Conservation (phyloP, 1,140 invertebrate genomes). For the Lutraria rhynchaena region DNA sequence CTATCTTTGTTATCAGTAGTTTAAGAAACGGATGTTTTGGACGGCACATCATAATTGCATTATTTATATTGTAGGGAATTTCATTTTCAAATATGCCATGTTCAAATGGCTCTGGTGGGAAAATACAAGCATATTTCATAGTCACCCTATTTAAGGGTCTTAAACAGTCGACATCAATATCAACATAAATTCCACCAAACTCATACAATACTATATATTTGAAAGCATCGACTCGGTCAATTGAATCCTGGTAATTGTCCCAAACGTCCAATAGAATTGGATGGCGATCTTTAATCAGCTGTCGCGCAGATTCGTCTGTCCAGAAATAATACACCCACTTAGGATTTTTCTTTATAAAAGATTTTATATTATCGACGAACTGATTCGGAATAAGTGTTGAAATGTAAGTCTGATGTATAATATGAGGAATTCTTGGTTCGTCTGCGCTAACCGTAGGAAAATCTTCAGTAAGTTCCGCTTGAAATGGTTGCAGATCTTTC, state of each 20-base stretch:
- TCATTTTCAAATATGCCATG: slow-evolving; percentile 67
- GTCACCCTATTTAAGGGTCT: slow-evolving; percentile 66
- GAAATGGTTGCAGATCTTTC: no score
- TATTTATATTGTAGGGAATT: slow-evolving; percentile 67
- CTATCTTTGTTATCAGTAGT: slow-evolving; percentile 65
- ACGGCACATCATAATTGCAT: no score
- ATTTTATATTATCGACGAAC: slow-evolving; percentile 66
- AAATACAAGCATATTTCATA: no score
- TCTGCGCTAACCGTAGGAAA: slow-evolving; percentile 49
- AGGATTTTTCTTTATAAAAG: slow-evolving; percentile 69
- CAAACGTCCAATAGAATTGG: slow-evolving; percentile 66
- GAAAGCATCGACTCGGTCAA: slow-evolving; percentile 70
- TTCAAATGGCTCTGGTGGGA: slow-evolving; percentile 74
- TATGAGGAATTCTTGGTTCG: no score
- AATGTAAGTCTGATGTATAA: slow-evolving; percentile 77
- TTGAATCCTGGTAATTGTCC: slow-evolving; percentile 65
- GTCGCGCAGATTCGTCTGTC: slow-evolving; percentile 71
- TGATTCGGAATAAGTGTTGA: slow-evolving; percentile 60
- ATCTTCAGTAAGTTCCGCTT: slow-evolving; percentile 14
- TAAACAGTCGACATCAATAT: slow-evolving; percentile 73
- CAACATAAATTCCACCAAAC: slow-evolving; percentile 77
- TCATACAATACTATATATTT: no score
- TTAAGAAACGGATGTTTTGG: no score
- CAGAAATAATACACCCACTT: slow-evolving; percentile 77
- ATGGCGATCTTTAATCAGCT: slow-evolving; percentile 67